These are phyloP conservation scores for Caenorhabditis virilis DNA, from an alignment of 2,888 invertebrate species.

Conservation along the genomic window DNA sequence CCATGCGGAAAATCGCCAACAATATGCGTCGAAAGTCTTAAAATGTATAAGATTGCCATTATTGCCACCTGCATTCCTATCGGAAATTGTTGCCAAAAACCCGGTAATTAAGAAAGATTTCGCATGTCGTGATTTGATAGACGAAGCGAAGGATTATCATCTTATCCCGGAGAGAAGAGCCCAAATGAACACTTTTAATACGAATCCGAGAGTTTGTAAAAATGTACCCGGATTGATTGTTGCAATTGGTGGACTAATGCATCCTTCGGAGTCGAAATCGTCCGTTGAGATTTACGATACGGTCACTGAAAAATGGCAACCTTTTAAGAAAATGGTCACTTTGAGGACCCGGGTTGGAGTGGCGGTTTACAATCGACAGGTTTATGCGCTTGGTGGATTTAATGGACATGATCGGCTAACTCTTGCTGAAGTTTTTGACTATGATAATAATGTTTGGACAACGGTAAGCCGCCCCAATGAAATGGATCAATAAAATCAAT, in stretches of 20 bases:
- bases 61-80: constrained; percentile 81
- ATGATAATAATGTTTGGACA: constrained; percentile 21
- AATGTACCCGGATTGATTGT: constrained; percentile 70
- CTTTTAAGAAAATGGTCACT: constrained; percentile 82
- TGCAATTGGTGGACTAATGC: constrained; percentile 76
- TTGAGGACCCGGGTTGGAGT: constrained; percentile 81
- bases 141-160: constrained; percentile 86
- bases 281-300: constrained; percentile 86
- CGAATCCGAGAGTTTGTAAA: constrained; percentile 78
- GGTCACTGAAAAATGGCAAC: constrained; percentile 76
- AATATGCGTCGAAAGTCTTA: constrained; percentile 72
- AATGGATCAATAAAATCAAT: too few species aligned
- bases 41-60: constrained; percentile 81
- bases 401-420: constrained; percentile 82
- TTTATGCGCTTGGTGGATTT: constrained; percentile 81
- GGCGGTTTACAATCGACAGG: constrained; percentile 78
- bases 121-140: constrained; percentile 72
- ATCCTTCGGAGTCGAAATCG: constrained; percentile 77
- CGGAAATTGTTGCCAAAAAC: constrained; percentile 74
- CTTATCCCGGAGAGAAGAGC: constrained; percentile 83
- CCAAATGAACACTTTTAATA: constrained; percentile 77
- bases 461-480: too few species aligned
- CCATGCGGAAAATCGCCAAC: constrained; percentile 75
- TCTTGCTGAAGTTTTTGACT: constrained; percentile 77
- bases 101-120: constrained; percentile 76